Evolutionary conservation across 2,888 invertebrate genomes (phyloP), one percentile per base, ranked within the genome.

Genomic region (Malthinus flaveolus): DNA sequence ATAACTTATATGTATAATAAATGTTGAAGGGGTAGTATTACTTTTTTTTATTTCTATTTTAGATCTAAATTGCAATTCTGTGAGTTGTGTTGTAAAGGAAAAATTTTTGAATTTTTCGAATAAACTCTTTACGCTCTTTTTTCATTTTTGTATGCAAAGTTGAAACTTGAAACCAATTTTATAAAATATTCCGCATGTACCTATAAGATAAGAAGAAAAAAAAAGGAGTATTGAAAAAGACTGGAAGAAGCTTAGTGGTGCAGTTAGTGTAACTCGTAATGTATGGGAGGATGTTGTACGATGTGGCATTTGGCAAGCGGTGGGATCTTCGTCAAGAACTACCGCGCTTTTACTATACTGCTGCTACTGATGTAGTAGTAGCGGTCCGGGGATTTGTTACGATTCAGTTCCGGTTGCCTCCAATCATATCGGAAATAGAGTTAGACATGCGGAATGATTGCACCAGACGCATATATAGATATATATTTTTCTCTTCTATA

Each of bases 381-480:
- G 55, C 58, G 51, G 61, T 65, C 66, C 60, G 64, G 71, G 73
- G 73, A 75, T 75, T 74, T 73, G 73, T 73, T 73, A 71, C 72
- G 71, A 72, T 73, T 73, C 73, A 67, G 70, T 72, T 71, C 72
- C 68, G 66, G 70, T 66, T 67, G 64, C 64, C 65, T 72, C 72
- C 75, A 76, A 76, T 75, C 74, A 75, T 75, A 75, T 75, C 73
- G 74, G 75, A 75, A 75, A 76, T 75, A 68, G 71, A 70, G 74
- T 74, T 73, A 74, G 75, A 76, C 76, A 76, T 76, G 75, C 75
- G 76, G 76, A 76, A 76, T 76, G 74, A 76, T 76, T 76, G 75
- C 72, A 67, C 68, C 66, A 60, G 66, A 66, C 64, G 64, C 67
- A 65, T 64, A 64, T 65, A 57, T 61, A 61, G 59, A 52, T 23